Percentiles rank a stretch among this genome's conserved stretches.
phyloP scores from a whole-genome alignment of 1,140 invertebrate genomes.

The Bicyclus anynana region DNA sequence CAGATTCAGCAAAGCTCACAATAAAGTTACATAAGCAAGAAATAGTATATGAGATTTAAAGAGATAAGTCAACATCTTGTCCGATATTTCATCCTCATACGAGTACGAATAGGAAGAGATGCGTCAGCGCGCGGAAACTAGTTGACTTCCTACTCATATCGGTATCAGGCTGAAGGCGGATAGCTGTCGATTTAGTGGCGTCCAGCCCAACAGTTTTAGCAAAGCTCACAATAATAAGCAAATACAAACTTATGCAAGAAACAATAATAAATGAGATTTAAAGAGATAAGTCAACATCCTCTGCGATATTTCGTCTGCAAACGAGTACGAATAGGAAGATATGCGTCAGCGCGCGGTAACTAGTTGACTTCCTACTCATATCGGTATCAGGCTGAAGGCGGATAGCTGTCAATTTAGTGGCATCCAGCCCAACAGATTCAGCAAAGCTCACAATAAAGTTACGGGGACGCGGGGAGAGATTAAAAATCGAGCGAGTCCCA shows the following conservation, averaged over 20 bases:
- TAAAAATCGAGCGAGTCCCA: conserved; percentile 69
- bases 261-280: too few relatives aligned
- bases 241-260: too few relatives aligned
- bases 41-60: too few relatives aligned
- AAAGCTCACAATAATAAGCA: conserved; percentile 65
- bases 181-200: conserved; percentile 44
- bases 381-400: conserved; percentile 15
- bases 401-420: conserved; percentile 43
- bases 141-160: conserved; percentile 18
- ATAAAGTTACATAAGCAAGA: conserved; percentile 69
- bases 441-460: conserved; percentile 65
- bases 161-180: conserved; percentile 17
- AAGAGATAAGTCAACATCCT: too few relatives aligned
- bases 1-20: conserved; percentile 55
- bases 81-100: neutral
- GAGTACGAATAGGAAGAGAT: too few relatives aligned
- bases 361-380: conserved; percentile 18
- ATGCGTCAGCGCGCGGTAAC: neutral
- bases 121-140: neutral
- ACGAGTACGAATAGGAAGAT: too few relatives aligned
- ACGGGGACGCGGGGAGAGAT: conserved; percentile 54
- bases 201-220: conserved; percentile 43
- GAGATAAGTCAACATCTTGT: too few relatives aligned
- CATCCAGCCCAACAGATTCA: conserved; percentile 44
- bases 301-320: neutral